Base-by-base conservation (phyloP, 2,797 vertebrate genomes). In the Orientallactaga sibirica region DNA sequence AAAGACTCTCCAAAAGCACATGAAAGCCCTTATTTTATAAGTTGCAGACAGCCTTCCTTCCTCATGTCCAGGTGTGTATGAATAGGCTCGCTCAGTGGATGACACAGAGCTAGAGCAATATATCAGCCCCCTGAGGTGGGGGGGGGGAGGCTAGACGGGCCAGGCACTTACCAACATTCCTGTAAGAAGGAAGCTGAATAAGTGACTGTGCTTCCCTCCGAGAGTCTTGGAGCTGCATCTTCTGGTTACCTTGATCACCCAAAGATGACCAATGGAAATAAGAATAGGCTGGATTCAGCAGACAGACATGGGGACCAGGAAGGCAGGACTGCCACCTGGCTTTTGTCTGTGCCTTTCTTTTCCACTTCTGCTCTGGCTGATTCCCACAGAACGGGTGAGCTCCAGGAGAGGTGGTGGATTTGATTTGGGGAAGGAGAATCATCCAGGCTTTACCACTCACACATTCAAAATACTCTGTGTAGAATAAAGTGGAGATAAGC, bases 1-100 rank as follows among this genome's bases (percentile, higher is more conserved):
- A 52, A 67, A 90, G 14, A 12, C 22, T 78, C 77, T 95, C 75
- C 37, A 15, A 43, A 92, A 86, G 37, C 77, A 93, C n/a, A 27
- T 82, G 76, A 19, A 82, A 94, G 43, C n/a, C 10, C 20, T 41
- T 33, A 15, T 64, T 85, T 66, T 58, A 16, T 48, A 61, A 61
- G 29, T 37, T 41, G 24, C 11, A 92, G 73, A 73, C 62, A n/a
- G 52, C 64, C 48, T 83, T 52, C 64, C 48, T 83, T 90, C 66
- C 33, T 77, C 8, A 37, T 11, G 8, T 25, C n/a, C 73, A 66
- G 58, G 55, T 16, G 0, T 68, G 68, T 89, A 75, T 62, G 3
- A 85, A 27, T 33, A 29, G 52, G 27, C 29, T 55, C 89, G 79
- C 20, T 9, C 41, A 25, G 25, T 22, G 2, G 22, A 18, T 91